Evolutionary conservation across 2,888 invertebrate genomes (phyloP), one percentile per base, ranked within the genome.

Genomic region (Norana najaformis): DNA sequence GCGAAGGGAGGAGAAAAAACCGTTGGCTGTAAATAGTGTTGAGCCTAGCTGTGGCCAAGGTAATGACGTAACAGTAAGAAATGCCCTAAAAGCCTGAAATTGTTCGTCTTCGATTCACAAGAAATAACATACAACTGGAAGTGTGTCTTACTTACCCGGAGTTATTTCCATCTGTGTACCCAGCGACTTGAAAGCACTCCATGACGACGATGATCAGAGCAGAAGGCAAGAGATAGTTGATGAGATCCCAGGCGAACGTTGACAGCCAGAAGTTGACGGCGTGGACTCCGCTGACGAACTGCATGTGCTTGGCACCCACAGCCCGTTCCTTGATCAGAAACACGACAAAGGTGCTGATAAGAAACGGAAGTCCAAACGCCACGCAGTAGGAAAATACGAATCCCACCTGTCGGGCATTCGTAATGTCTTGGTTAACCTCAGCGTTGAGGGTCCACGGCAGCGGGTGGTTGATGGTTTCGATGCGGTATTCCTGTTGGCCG

Each of bases 191-290:
- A 93, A 97, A 97, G n/a, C 96, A 95, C 0, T 95, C 95, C 91
- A 97, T 96, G 0, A 96, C 96, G 23, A 96, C 93, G 23, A 97
- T 93, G 1, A 97, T 94, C 13, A 96, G 95, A 36, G 96, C 88
- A 41, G 96, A 95, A 3, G 96, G 96, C 30, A 96, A 90, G 6
- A 96, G 92, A 94, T 96, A 97, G 94, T 96, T 96, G 14, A 96
- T 90, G 94, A 96, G 96, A 95, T 97, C 97, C 95, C 96, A 97
- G 0, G 97, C 89, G 23, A 96, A 96, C 0, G 96, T 96, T 0
- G 96, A 96, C 8, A 96, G 93, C 97, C 97, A 97, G 95, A 96
- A 96, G 13, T 96, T 96, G 0, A 95, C 94, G 0, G 83, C 37
- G 38, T 89, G 89, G 6, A 94, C 94, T 8, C 94, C 94, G 91